Evolutionary conservation across 2,113 vertebrate species (phyloP).

Genomic region (Odontophorus gujanensis): DNA sequence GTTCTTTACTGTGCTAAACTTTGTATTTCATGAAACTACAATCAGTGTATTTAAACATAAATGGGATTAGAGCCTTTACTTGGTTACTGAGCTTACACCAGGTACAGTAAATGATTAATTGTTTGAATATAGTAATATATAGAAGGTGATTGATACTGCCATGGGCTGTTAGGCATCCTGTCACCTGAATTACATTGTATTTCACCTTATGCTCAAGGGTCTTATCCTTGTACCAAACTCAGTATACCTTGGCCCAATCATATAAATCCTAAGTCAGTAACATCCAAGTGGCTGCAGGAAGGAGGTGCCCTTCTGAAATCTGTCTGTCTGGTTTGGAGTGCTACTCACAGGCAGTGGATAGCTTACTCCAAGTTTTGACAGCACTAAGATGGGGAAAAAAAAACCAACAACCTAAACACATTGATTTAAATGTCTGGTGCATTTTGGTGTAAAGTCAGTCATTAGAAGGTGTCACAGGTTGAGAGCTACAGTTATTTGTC

Average conservation of each 20-base stretch:
- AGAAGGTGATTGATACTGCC: neutral
- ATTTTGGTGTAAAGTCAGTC: neutral
- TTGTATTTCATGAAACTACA: neutral
- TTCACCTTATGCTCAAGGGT: neutral
- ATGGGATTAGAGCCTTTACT: neutral
- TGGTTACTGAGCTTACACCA: neutral
- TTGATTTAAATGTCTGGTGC: neutral
- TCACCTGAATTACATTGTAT: neutral
- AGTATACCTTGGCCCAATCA: neutral
- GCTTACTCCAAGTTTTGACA: neutral
- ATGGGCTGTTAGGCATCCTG: neutral
- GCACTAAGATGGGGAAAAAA: rapidly evolving
- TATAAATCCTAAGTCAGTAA: neutral
- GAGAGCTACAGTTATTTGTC: neutral
- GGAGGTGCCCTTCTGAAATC: neutral
- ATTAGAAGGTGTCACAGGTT: neutral
- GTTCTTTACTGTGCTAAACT: neutral
- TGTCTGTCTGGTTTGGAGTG: neutral
- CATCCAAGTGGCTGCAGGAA: neutral
- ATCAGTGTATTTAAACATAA: neutral
- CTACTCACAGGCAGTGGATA: neutral
- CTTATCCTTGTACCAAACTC: neutral
- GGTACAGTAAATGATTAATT: neutral
- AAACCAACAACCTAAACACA: neutral
- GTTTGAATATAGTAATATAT: neutral